Evolutionary conservation across 1,140 invertebrate genomes (phyloP).

Genomic region (Drosophila kurseongensis): DNA sequence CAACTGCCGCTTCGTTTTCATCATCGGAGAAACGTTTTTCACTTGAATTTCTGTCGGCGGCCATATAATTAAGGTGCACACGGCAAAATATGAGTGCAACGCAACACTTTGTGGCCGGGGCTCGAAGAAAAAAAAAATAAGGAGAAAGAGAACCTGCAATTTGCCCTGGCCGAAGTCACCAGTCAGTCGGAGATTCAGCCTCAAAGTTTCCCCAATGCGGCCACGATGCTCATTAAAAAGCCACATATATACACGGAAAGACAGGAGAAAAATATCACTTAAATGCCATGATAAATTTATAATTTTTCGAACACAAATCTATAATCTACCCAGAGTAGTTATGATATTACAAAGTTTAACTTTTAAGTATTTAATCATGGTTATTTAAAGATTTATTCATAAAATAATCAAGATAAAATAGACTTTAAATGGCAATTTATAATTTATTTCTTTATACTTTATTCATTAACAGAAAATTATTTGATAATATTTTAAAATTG

Average conservation of each 20-base stretch:
- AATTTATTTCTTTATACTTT: too few relatives aligned
- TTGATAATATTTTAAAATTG: neutral
- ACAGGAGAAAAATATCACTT: conserved; percentile 35
- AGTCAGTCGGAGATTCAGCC: conserved; percentile 30
- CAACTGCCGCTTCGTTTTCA: conserved; percentile 31
- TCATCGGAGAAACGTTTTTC: conserved; percentile 61
- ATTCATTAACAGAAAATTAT: too few relatives aligned
- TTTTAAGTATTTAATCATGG: neutral
- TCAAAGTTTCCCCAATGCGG: conserved; percentile 45
- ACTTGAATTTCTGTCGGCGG: conserved; percentile 80
- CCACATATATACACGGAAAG: conserved; percentile 30
- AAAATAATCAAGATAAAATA: too few relatives aligned
- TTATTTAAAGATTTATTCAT: neutral
- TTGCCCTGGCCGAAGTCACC: conserved; percentile 51
- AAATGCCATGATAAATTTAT: too few relatives aligned
- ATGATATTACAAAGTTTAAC: neutral
- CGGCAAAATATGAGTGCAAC: conserved; percentile 81
- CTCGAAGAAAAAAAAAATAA: neutral
- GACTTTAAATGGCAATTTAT: too few relatives aligned
- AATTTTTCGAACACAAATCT: too few relatives aligned
- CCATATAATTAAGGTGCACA: conserved; percentile 81
- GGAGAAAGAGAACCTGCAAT: conserved; percentile 65
- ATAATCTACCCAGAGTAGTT: neutral
- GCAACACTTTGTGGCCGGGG: conserved; percentile 57
- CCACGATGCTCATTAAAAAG: conserved; percentile 77